Base-by-base conservation (phyloP, 1,140 invertebrate genomes). In the Cepaea nemoralis region DNA sequence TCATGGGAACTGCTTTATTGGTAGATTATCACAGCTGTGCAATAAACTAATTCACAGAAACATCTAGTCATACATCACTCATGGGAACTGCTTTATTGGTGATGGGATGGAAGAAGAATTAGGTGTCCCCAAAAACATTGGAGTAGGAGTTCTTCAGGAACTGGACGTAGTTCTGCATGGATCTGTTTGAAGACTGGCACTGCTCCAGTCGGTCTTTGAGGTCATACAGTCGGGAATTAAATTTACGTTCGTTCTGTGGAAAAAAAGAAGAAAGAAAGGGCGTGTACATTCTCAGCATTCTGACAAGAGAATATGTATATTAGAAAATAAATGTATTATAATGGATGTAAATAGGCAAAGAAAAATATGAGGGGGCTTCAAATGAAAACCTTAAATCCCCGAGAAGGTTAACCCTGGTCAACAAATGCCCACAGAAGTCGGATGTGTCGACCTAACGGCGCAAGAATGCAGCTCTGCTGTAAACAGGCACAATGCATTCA, bases 101-200 rank as follows among this genome's bases (percentile, higher is more conserved):
- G 78, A 80, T 2, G 69, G 85, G 48, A 37, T 84, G 80, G 16
- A 82, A 81, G 63, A 73, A 76, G 10, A 81, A 55, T 16, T 83
- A 80, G 24, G 85, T 79, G 59, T 91, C 90, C 5, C 90, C 88
- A 78, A 91, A 91, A 6, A 90, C 88, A 70, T 88, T 90, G 75
- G 89, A 88, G 77, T 91, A 91, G 33, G 90, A 91, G 80, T 88
- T 90, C 82, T 91, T 91, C 14, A 91, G 87, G 74, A 91, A 91
- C 84, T 91, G 90, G 22, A 91, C 90, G 77, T 91, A 91, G 83
- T 91, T 91, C 85, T 91, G 91, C 88, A 91, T 89, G 82, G 89
- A 89, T 27, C 91, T 80, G 82, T 91, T 91, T 16, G 90, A 91
- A 78, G 86, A 87, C 85, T 91, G 90, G 16, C 88, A 89, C 83